Conservation (phyloP, 92 coral and sea anemone genomes). For the Meandrina meandrites region DNA sequence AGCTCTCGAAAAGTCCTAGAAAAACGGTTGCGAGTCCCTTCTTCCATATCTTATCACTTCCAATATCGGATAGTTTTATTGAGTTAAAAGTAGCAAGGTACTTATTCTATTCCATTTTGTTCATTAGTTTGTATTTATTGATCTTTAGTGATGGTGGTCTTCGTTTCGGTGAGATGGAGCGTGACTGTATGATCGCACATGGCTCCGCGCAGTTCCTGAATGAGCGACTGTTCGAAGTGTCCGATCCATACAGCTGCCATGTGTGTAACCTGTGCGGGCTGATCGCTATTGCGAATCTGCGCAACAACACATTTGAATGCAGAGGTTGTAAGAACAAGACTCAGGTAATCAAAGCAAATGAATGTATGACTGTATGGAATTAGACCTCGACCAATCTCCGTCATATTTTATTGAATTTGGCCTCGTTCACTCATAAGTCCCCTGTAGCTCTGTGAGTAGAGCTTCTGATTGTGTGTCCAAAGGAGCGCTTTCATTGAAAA, state of each 20-base stretch:
- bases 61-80: too few relatives aligned
- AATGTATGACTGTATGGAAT: neutral
- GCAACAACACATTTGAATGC: constrained; percentile 96
- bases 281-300: constrained; percentile 94
- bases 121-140: neutral
- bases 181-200: constrained; percentile 98
- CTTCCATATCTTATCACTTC: neutral
- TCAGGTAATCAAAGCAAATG: constrained; percentile 61
- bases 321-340: constrained; percentile 98
- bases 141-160: constrained; percentile 93
- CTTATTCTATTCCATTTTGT: neutral
- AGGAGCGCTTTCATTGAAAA: neutral
- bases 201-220: constrained; percentile 99
- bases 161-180: constrained; percentile 99
- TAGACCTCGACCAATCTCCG: neutral
- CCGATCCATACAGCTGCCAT: constrained; percentile 99
- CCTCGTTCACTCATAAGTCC: neutral
- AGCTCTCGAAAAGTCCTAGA: too few relatives aligned
- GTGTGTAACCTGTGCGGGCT: constrained; percentile 97
- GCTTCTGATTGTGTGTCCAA: neutral
- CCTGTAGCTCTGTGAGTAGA: neutral
- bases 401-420: too few relatives aligned
- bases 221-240: constrained; percentile 94
- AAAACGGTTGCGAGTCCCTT: too few relatives aligned
- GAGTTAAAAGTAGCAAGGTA: neutral